Evolutionary conservation across 2,797 vertebrate species (phyloP).

Genomic region (Buphagus erythrorhynchus): DNA sequence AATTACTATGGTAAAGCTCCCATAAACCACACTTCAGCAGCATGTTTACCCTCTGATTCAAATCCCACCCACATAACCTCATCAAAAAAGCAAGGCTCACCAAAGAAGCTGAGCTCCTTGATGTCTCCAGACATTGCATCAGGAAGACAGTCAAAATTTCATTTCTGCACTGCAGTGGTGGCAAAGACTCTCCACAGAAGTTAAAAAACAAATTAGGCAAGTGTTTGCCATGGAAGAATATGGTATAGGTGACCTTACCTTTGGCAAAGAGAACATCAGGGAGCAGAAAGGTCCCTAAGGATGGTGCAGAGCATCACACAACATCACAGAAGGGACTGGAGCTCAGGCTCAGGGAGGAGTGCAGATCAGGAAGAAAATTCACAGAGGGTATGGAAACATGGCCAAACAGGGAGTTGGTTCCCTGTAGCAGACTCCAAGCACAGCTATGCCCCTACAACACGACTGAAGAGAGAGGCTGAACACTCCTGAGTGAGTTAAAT

Average conservation of each 20-base stretch:
- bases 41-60: not conserved
- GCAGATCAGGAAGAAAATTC: fast-evolving
- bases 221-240: fast-evolving
- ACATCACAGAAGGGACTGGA: not conserved
- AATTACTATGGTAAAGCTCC: not conserved
- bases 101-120: not conserved
- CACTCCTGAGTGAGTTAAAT: fast-evolving
- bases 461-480: fast-evolving
- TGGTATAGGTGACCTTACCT: not conserved
- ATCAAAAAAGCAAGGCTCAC: not conserved
- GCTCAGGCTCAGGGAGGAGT: not conserved
- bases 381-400: fast-evolving
- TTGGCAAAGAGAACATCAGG: not conserved
- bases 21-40: not conserved
- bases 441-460: fast-evolving
- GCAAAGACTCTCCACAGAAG: fast-evolving
- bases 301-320: fast-evolving
- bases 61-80: fast-evolving
- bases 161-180: fast-evolving
- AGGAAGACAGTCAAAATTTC: not conserved
- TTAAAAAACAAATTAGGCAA: not conserved
- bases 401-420: fast-evolving
- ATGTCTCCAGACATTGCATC: not conserved
- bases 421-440: fast-evolving
- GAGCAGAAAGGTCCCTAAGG: not conserved